A percentile compares a stretch with the other conserved stretches of the same genome.
Conservation (phyloP, 2,888 invertebrate species). For the Philhelius pedissequus region DNA sequence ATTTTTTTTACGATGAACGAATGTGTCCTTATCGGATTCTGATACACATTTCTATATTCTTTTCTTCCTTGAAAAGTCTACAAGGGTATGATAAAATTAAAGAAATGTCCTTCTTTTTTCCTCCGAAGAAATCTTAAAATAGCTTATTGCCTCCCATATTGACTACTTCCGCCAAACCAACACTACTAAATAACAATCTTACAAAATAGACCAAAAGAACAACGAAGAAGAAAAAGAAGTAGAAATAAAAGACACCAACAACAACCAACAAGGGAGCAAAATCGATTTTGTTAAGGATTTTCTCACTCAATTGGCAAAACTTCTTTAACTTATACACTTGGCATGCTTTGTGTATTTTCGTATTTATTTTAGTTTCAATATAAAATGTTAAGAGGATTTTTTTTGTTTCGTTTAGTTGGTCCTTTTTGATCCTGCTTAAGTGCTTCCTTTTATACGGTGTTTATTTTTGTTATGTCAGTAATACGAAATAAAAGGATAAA, state of each 20-base stretch:
- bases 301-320: slow-evolving; percentile 60
- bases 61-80: not conserved
- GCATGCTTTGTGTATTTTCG: slow-evolving; percentile 3
- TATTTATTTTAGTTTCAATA: slow-evolving; percentile 48
- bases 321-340: not conserved
- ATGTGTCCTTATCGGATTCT: slow-evolving; percentile 51
- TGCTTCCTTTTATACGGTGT: slow-evolving; percentile 10
- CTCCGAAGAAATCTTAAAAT: slow-evolving; percentile 30
- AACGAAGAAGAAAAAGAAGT: not conserved
- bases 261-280: slow-evolving; percentile 25
- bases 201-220: not conserved
- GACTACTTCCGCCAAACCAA: not conserved
- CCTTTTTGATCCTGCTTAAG: slow-evolving; percentile 52
- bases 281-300: slow-evolving; percentile 62
- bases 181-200: slow-evolving; percentile 36
- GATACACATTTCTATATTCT: not conserved
- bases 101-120: not conserved
- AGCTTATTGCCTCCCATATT: slow-evolving; percentile 43
- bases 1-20: slow-evolving; percentile 19
- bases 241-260: not conserved
- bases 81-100: not conserved
- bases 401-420: slow-evolving; percentile 5
- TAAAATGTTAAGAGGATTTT: slow-evolving; percentile 57
- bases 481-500: slow-evolving; percentile 20
- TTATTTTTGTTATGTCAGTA: slow-evolving; percentile 53